Evolutionary conservation across 1,140 invertebrate species (phyloP).

Genomic region (Amphibalanus amphitrite): DNA sequence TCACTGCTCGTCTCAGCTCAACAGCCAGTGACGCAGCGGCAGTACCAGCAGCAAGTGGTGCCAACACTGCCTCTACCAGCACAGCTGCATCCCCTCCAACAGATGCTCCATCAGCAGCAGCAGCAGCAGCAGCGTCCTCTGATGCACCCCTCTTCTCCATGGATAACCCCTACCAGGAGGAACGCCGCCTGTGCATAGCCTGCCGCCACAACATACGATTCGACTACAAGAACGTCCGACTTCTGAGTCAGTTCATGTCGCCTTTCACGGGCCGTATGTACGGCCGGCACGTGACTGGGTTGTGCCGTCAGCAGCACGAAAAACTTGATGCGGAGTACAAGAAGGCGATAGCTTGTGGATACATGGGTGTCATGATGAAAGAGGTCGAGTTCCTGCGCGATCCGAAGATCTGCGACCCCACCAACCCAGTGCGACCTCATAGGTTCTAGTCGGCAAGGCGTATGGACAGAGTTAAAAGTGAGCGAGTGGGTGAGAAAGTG

Average conservation of each 20-base stretch:
- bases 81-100: no score
- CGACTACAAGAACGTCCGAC: conserved; percentile 78
- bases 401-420: conserved; percentile 69
- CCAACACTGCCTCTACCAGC: no score
- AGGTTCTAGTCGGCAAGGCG: conserved; percentile 17
- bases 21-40: no score
- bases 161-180: conserved; percentile 64
- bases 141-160: conserved; percentile 24
- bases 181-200: conserved; percentile 57
- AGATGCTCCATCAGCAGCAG: no score
- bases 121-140: no score
- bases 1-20: no score
- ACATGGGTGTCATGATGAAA: conserved; percentile 60
- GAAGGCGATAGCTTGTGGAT: conserved; percentile 42
- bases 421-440: conserved; percentile 58
- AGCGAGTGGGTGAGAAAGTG: no score
- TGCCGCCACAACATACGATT: conserved; percentile 65
- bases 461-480: no score
- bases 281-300: conserved; percentile 73
- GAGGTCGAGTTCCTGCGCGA: conserved; percentile 55
- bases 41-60: no score
- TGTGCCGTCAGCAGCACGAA: conserved; percentile 57
- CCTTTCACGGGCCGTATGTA: conserved; percentile 80
- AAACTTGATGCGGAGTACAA: conserved; percentile 46
- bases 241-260: conserved; percentile 90